Percentiles rank a stretch among this genome's conserved stretches.
Conservation (phyloP, 2,797 vertebrate genomes). For the Poecilia velifera region DNA sequence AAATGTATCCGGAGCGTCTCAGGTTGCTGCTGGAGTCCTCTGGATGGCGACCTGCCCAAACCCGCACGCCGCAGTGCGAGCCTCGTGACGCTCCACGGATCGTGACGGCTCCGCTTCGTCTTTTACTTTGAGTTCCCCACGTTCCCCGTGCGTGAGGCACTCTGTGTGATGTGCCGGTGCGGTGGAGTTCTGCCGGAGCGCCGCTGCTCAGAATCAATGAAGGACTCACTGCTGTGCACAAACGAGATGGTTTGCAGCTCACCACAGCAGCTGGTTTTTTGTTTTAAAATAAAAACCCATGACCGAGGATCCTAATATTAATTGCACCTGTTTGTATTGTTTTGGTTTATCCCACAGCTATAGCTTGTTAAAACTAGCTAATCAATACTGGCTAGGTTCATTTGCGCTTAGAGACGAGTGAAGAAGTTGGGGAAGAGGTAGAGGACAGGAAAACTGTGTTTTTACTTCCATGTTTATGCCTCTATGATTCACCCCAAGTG, state of each 20-base stretch:
- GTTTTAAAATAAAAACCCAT: neutral
- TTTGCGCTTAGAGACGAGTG: neutral
- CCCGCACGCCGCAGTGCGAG: neutral
- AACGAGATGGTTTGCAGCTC: neutral
- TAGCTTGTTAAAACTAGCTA: neutral
- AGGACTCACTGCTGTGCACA: neutral
- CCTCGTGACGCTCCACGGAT: neutral
- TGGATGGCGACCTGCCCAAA: constrained; percentile 1
- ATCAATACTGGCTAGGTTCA: neutral
- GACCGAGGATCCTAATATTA: neutral
- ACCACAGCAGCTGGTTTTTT: neutral
- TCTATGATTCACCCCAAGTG: neutral
- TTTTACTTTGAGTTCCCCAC: neutral
- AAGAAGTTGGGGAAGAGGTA: neutral
- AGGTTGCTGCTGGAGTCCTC: neutral
- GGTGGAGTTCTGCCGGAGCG: neutral
- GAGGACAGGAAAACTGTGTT: neutral
- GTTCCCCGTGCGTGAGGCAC: neutral
- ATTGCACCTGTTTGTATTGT: neutral
- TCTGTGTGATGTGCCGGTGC: neutral
- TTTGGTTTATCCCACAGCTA: neutral
- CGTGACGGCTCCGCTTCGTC: neutral
- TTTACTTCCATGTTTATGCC: neutral
- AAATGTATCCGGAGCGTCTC: neutral
- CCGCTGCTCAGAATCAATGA: neutral